Conservation (phyloP, 2,797 vertebrate genomes). For the Atherinosoma microstoma region DNA sequence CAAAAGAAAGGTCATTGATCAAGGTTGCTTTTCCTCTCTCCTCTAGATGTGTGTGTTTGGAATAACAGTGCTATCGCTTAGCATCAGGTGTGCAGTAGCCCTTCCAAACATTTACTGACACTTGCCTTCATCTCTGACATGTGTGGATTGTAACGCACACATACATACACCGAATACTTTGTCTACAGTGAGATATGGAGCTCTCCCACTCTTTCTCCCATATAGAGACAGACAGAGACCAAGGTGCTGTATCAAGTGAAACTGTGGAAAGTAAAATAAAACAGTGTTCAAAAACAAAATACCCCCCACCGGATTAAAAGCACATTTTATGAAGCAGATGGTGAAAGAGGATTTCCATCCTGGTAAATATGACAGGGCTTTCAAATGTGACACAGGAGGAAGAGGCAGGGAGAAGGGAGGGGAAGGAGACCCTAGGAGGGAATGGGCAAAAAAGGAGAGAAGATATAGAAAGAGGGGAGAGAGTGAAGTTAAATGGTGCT, state of each 20-base stretch:
- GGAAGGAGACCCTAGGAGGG: slow-evolving; percentile 43
- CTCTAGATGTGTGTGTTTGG: slow-evolving; percentile 30
- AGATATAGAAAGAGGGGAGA: slow-evolving; percentile 10
- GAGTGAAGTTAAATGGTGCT: slow-evolving; percentile 65
- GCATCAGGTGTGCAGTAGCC: slow-evolving; percentile 46
- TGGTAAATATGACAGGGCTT: slow-evolving; percentile 89
- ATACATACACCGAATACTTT: slow-evolving; percentile 5
- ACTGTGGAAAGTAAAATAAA: slow-evolving; percentile 75
- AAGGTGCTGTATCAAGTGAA: slow-evolving; percentile 75
- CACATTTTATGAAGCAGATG: slow-evolving; percentile 94
- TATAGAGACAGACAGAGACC: slow-evolving; percentile 54
- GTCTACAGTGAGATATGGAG: slow-evolving; percentile 28
- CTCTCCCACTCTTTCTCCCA: slow-evolving; percentile 41
- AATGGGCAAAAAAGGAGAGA: slow-evolving; percentile 43
- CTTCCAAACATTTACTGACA: slow-evolving; percentile 53
- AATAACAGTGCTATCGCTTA: slow-evolving; percentile 56
- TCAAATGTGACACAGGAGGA: slow-evolving; percentile 75
- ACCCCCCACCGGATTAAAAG: slow-evolving; percentile 89
- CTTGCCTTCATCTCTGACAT: slow-evolving; percentile 38
- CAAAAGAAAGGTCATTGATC: slow-evolving; percentile 68
- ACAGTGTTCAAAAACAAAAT: slow-evolving; percentile 81
- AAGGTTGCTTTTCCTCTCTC: slow-evolving; percentile 52
- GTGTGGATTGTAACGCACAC: slow-evolving; percentile 5
- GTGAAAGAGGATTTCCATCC: slow-evolving; percentile 89
- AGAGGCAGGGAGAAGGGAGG: slow-evolving; percentile 33